Conservation (phyloP, 2,113 vertebrate species). For the Sebastes fasciatus region DNA sequence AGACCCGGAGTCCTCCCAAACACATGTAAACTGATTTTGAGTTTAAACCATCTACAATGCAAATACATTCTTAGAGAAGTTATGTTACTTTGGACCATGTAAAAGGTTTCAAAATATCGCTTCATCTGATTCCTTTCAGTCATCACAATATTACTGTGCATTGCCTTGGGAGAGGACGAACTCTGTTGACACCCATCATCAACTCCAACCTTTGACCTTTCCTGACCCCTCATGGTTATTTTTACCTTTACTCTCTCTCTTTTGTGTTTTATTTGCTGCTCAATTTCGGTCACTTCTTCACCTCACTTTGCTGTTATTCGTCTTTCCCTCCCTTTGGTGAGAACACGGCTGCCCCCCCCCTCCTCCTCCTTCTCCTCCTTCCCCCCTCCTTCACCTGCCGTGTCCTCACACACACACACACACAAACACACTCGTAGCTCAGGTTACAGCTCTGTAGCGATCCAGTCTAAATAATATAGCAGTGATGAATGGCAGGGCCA, state of each 20-base stretch:
- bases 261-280: neutral
- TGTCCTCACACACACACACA: constrained; percentile 31
- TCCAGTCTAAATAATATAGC: constrained; percentile 99
- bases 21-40: neutral
- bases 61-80: neutral
- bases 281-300: constrained; percentile 3
- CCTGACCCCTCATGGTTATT: neutral
- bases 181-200: neutral
- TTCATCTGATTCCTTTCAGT: neutral
- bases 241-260: neutral
- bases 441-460: constrained; percentile 98
- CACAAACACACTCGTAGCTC: constrained; percentile 79
- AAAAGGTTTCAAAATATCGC: neutral
- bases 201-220: constrained; percentile 2
- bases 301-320: constrained; percentile 13
- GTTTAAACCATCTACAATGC: neutral
- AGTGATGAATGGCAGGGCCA: constrained; percentile 97
- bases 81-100: neutral
- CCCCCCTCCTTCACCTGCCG: constrained; percentile 43
- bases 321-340: constrained; percentile 27
- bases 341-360: constrained; percentile 37
- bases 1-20: too few species aligned
- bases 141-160: neutral
- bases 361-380: neutral
- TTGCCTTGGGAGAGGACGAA: neutral